A percentile compares a stretch with the other conserved stretches of the same genome.
phyloP scores from a whole-genome alignment of 2,888 invertebrate genomes.

The Seira sanloemensis region DNA sequence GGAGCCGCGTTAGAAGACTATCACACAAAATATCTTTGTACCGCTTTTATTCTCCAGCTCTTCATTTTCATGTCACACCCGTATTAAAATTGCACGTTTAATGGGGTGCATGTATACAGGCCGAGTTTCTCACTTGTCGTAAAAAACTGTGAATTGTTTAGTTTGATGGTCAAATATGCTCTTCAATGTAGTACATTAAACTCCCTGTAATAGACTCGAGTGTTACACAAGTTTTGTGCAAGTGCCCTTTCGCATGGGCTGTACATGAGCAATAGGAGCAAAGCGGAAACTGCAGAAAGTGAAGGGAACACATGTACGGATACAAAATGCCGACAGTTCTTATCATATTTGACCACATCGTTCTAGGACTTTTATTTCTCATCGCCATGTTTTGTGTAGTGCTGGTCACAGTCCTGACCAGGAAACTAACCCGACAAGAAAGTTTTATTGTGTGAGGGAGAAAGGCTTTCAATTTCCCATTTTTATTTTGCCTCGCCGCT shows the following conservation, averaged over 20 bases:
- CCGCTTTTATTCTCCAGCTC: not conserved
- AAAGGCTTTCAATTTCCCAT: slow-evolving; percentile 30
- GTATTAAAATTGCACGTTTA: not conserved
- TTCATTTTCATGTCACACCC: not conserved
- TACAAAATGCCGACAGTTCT: slow-evolving; percentile 74
- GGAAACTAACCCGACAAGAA: slow-evolving; percentile 71
- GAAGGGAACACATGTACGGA: not conserved
- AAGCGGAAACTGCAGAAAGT: not conserved
- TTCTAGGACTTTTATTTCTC: slow-evolving; percentile 74
- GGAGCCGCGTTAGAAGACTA: not conserved
- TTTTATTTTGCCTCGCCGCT: not conserved
- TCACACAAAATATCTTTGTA: not conserved
- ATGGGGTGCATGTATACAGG: not conserved
- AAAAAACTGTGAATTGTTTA: not conserved
- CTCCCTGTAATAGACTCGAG: not conserved
- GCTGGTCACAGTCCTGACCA: slow-evolving; percentile 70
- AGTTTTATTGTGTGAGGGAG: slow-evolving; percentile 68
- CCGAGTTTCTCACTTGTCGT: not conserved
- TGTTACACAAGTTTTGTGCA: not conserved
- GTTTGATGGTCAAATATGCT: not conserved
- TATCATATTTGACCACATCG: slow-evolving; percentile 74
- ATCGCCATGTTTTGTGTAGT: slow-evolving; percentile 74
- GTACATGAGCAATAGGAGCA: not conserved
- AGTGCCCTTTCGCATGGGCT: not conserved
- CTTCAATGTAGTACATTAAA: not conserved